Evolutionary conservation across 2,113 vertebrate species (phyloP).

Genomic region (chimpanzee (Pan troglodytes)): NHGRI_mPanTro3-v2.1_pri NC_072421.2:93435001-93435500

Average conservation of each 20-base stretch:
- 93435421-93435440: background rate
- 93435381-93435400: background rate
- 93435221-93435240: background rate
- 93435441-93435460: background rate
- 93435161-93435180: background rate
- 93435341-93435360: background rate
- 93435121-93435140: background rate
- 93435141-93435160: background rate
- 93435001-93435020: background rate
- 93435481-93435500: background rate
- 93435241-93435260: background rate
- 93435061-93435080: background rate
- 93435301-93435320: background rate
- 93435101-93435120: background rate
- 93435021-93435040: background rate
- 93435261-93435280: background rate
- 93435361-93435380: background rate
- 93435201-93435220: background rate
- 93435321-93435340: background rate
- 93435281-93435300: background rate
- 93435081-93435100: background rate
- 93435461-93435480: background rate
- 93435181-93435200: background rate
- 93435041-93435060: background rate
- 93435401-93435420: background rate